phyloP scores from a whole-genome alignment of 2,888 invertebrate genomes.

The Hypena proboscidalis region DNA sequence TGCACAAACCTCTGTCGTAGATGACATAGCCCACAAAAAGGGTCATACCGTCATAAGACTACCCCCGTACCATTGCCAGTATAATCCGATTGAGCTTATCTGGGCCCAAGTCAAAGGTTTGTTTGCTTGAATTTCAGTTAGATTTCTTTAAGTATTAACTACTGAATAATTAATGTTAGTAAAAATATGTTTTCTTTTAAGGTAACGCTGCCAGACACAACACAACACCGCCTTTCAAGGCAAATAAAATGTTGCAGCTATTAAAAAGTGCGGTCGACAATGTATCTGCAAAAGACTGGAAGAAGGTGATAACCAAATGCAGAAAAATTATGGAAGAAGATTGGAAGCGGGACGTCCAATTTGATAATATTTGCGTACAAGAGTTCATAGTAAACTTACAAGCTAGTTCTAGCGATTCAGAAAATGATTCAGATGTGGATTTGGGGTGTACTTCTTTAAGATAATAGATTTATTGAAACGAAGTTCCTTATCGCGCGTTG shows the following conservation, averaged over 20 bases:
- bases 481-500: too few relatives aligned
- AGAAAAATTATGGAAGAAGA: slow-evolving; percentile 5
- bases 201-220: slow-evolving; percentile 4
- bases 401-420: slow-evolving; percentile 1
- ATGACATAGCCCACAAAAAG: slow-evolving; percentile 23
- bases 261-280: not conserved
- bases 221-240: slow-evolving; percentile 2
- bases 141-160: not conserved
- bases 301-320: slow-evolving; percentile 1
- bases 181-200: not conserved
- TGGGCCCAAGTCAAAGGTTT: slow-evolving; percentile 16
- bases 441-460: too few relatives aligned
- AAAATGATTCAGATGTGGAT: not conserved
- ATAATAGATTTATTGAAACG: too few relatives aligned
- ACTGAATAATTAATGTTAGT: not conserved
- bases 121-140: too few relatives aligned
- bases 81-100: slow-evolving; percentile 17
- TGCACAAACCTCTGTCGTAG: slow-evolving; percentile 11
- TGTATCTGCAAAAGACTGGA: slow-evolving; percentile 4
- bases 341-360: slow-evolving; percentile 3
- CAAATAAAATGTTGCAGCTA: slow-evolving; percentile 7
- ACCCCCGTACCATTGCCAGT: slow-evolving; percentile 22
- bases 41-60: slow-evolving; percentile 27
- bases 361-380: slow-evolving; percentile 2
- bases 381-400: too few relatives aligned